A percentile compares a stretch with the other conserved stretches of the same genome.
phyloP scores from a whole-genome alignment of 2,888 invertebrate genomes.

The Amphipyra berbera region DNA sequence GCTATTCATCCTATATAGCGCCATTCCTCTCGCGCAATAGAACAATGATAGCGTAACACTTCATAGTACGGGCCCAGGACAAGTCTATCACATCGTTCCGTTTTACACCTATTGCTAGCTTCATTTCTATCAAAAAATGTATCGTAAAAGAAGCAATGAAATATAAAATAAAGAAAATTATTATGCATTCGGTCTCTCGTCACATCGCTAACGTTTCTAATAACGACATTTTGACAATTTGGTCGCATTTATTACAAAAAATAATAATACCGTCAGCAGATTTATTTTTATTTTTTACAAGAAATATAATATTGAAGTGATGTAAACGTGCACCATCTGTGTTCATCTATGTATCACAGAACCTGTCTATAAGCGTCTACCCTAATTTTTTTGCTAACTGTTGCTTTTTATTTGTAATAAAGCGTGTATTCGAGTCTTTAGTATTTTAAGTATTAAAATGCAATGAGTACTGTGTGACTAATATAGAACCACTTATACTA shows the following conservation, averaged over 20 bases:
- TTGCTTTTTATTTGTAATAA: slow-evolving; percentile 36
- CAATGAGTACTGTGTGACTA: slow-evolving; percentile 20
- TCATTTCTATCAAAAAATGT: slow-evolving; percentile 4
- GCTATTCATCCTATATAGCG: no score
- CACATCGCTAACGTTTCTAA: slow-evolving; percentile 53
- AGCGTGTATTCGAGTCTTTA: slow-evolving; percentile 50
- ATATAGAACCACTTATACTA: not conserved
- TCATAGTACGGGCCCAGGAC: no score
- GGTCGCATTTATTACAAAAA: slow-evolving; percentile 49
- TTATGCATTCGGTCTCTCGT: slow-evolving; percentile 47
- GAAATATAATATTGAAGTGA: no score
- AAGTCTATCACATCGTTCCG: not conserved
- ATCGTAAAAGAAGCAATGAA: slow-evolving; percentile 16
- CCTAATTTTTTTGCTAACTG: slow-evolving; percentile 21
- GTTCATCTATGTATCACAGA: slow-evolving; percentile 36
- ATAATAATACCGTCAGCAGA: slow-evolving; percentile 58
- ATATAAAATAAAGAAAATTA: slow-evolving; percentile 43
- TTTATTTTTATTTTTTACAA: slow-evolving; percentile 9
- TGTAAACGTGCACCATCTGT: not conserved
- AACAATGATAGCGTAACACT: no score
- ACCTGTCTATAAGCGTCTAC: slow-evolving; percentile 27
- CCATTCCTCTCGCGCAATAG: no score
- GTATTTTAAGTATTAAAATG: slow-evolving; percentile 14
- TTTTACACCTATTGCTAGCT: slow-evolving; percentile 31
- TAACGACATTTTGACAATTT: slow-evolving; percentile 45